A percentile compares a stretch with the other conserved stretches of the same genome.
Evolutionary conservation across 2,888 invertebrate genomes (phyloP).

Genomic region (Dryocosmus kuriphilus): DNA sequence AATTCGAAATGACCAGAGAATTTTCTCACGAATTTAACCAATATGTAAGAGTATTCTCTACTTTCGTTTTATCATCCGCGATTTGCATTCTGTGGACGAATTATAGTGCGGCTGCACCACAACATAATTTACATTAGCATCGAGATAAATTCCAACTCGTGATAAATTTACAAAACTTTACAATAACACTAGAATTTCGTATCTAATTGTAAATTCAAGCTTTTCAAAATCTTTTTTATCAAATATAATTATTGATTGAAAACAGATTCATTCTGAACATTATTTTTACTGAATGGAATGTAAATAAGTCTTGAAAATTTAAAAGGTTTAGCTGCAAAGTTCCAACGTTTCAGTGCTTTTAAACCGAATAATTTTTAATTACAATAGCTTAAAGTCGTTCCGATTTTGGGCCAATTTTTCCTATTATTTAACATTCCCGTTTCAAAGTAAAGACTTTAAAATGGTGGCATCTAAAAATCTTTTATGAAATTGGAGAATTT

Average conservation of each 20-base stretch:
- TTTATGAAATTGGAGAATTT: no score
- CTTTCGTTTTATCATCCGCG: conserved; percentile 27
- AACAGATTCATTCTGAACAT: background rate
- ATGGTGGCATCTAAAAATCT: no score
- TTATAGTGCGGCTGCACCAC: conserved; percentile 29
- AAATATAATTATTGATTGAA: background rate
- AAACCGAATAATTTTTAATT: no score
- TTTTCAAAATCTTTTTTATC: background rate
- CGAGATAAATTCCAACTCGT: conserved; percentile 38
- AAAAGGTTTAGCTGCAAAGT: no score
- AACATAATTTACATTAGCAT: conserved; percentile 35
- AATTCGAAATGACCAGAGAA: background rate
- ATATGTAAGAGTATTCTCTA: conserved; percentile 27
- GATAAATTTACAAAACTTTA: conserved; percentile 30
- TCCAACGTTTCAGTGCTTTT: no score
- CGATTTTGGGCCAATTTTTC: no score
- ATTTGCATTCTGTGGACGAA: conserved; percentile 38
- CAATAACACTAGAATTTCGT: conserved; percentile 23
- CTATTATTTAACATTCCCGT: no score
- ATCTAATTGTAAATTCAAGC: background rate
- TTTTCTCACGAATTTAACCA: conserved; percentile 10
- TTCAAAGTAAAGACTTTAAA: no score
- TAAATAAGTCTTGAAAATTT: no score
- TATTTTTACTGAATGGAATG: background rate
- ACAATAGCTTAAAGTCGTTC: no score